Base-by-base conservation (phyloP, 1,140 invertebrate genomes). In the Charaxes varanes region DNA sequence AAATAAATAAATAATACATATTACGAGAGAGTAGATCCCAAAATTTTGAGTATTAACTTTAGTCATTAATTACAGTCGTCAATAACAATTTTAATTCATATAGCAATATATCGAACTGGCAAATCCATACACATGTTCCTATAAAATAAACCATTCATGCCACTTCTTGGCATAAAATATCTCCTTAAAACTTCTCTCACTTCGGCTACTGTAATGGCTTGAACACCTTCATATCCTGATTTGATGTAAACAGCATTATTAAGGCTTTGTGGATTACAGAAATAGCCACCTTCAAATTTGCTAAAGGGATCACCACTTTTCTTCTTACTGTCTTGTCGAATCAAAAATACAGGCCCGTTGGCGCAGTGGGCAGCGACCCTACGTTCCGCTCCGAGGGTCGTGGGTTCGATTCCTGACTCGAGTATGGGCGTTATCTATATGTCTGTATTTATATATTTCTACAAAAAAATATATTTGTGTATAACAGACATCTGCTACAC, bases 331-430 rank as follows among this genome's bases (percentile, higher is more conserved):
- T 91, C 90, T 55, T 88, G 87, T 45, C 90, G 83, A 1, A 91
- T 86, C 28, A 91, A 52, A 35, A 91, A 84, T 6, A 90, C 88
- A n/a, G n/a, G n/a, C n/a, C n/a, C n/a, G n/a, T n/a, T n/a, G n/a
- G n/a, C n/a, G n/a, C n/a, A n/a, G n/a, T n/a, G n/a, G n/a, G n/a
- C n/a, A n/a, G n/a, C n/a, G n/a, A n/a, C n/a, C n/a, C n/a, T n/a
- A n/a, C n/a, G n/a, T n/a, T n/a, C n/a, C n/a, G n/a, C n/a, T n/a
- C n/a, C n/a, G n/a, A n/a, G n/a, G n/a, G n/a, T n/a, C n/a, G n/a
- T n/a, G n/a, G n/a, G n/a, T n/a, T n/a, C n/a, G n/a, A n/a, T n/a
- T n/a, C n/a, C n/a, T n/a, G n/a, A n/a, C n/a, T n/a, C n/a, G n/a
- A n/a, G n/a, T n/a, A n/a, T n/a, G n/a, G n/a, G n/a, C n/a, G n/a